Conservation (phyloP, 2,113 vertebrate genomes). For the Meriones unguiculatus region DNA sequence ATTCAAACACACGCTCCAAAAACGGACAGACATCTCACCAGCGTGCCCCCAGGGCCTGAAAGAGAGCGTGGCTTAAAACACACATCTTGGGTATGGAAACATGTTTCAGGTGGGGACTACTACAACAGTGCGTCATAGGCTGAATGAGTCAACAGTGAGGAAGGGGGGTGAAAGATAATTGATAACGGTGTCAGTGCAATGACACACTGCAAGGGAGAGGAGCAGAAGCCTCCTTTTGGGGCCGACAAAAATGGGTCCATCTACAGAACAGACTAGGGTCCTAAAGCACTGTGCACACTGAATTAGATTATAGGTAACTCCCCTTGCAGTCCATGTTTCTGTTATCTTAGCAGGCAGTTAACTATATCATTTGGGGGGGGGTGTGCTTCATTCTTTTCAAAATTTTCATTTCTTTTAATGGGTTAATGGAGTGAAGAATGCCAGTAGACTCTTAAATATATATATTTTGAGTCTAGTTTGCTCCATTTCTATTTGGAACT, state of each 20-base stretch:
- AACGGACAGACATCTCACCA: not conserved
- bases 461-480: not conserved
- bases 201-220: too few species aligned
- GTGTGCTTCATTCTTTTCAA: not conserved
- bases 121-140: not conserved
- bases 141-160: not conserved
- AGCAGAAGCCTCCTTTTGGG: too few species aligned
- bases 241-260: not conserved
- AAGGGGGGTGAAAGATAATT: not conserved
- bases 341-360: not conserved
- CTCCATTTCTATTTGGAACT: not conserved
- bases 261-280: not conserved
- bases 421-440: not conserved
- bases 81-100: not conserved
- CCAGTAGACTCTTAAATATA: not conserved
- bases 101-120: not conserved
- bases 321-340: not conserved
- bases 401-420: not conserved
- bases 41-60: not conserved
- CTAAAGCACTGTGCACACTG: not conserved
- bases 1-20: not conserved
- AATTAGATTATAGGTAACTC: not conserved
- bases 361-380: not conserved
- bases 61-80: not conserved
- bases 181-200: fast-evolving